A percentile compares a stretch with the other conserved stretches of the same genome.
These are phyloP conservation scores for Numida meleagris DNA, from an alignment of 2,113 vertebrate genomes.

Conservation along the genomic window DNA sequence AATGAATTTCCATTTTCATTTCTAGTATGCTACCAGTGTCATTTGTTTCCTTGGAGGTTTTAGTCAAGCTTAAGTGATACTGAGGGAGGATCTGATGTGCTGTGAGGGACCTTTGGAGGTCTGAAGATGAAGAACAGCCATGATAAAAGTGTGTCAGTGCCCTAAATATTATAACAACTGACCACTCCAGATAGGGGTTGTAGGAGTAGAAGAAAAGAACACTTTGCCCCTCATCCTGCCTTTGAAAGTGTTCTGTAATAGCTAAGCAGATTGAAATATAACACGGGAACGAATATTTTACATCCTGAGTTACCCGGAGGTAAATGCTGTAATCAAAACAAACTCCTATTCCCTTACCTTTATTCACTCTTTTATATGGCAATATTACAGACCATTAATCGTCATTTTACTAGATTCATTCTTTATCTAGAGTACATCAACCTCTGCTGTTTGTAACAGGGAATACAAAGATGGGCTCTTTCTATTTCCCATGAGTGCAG, in stretches of 20 bases:
- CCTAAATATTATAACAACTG: not conserved
- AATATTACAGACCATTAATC: slow-evolving; percentile 22
- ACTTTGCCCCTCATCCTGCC: not conserved
- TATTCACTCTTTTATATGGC: not conserved
- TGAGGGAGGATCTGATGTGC: not conserved
- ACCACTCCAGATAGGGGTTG: not conserved
- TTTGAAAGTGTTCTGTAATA: not conserved
- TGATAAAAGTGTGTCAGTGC: not conserved
- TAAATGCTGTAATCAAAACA: slow-evolving; percentile 1
- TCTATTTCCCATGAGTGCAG: not conserved
- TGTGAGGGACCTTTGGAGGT: not conserved
- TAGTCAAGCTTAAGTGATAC: not conserved
- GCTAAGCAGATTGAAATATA: not conserved
- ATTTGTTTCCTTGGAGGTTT: not conserved
- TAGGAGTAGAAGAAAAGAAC: not conserved
- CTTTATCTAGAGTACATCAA: not conserved
- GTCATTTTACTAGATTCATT: not conserved
- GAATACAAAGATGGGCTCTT: not conserved
- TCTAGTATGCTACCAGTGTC: not conserved
- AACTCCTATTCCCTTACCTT: not conserved
- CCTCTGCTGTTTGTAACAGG: not conserved
- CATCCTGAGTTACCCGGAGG: not conserved
- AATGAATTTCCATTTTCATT: slow-evolving; percentile 4
- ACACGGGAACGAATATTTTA: not conserved
- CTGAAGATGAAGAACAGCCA: not conserved